A percentile compares a stretch with the other conserved stretches of the same genome.
phyloP scores from a whole-genome alignment of 2,113 vertebrate genomes.

The Martes martes region DNA sequence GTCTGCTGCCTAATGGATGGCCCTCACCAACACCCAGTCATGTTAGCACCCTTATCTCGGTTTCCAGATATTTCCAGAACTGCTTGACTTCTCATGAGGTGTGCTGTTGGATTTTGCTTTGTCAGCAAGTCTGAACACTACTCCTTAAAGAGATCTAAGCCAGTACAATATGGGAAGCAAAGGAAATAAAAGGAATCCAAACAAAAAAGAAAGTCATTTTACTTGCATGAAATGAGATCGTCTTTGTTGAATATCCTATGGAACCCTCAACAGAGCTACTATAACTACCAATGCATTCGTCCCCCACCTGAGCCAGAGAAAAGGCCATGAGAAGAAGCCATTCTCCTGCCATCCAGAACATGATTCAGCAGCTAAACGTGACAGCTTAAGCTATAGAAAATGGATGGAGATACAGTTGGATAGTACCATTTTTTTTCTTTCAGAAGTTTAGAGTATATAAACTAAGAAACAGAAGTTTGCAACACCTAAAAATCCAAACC shows the following conservation, averaged over 20 bases:
- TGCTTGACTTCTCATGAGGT: not conserved
- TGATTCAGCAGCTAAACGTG: not conserved
- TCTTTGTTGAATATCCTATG: not conserved
- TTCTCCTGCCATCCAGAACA: not conserved
- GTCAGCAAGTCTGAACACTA: not conserved
- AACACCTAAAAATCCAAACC: not conserved
- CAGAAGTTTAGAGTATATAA: not conserved
- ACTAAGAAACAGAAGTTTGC: not conserved
- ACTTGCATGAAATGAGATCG: not conserved
- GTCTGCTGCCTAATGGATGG: not conserved
- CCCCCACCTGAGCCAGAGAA: not conserved
- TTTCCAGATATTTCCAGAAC: not conserved
- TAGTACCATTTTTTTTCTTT: not conserved
- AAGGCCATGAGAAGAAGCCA: not conserved
- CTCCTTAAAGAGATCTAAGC: not conserved
- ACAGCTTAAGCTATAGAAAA: conserved; percentile 39
- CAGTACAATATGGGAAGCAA: too few relatives aligned
- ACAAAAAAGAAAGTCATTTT: not conserved
- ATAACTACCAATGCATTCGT: not conserved
- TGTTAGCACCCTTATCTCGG: not conserved
- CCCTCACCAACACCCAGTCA: not conserved
- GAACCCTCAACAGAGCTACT: not conserved
- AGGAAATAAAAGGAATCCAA: not conserved
- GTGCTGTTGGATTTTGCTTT: not conserved
- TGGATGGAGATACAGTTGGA: conserved; percentile 3